These are phyloP conservation scores for Boleophthalmus pectinirostris DNA, from an alignment of 2,113 vertebrate genomes.

Conservation along the genomic window DNA sequence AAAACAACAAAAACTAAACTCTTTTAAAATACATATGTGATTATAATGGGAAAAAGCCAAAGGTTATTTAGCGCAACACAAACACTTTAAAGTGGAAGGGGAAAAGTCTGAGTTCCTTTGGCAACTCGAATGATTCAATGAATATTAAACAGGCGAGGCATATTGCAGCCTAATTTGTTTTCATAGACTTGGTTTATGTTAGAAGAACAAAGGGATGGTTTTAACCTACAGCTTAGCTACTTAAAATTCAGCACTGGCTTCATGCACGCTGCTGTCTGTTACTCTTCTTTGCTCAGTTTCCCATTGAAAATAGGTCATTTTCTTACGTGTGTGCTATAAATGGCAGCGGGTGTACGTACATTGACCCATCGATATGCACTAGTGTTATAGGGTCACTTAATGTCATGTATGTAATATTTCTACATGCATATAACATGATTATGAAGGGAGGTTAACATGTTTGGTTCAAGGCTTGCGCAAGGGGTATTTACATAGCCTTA, in stretches of 20 bases:
- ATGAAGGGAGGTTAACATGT: slow-evolving; percentile 12
- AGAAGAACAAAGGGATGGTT: slow-evolving; percentile 31
- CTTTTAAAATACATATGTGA: neutral
- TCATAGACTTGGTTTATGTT: slow-evolving; percentile 47
- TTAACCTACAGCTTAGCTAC: slow-evolving; percentile 34
- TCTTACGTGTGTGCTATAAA: slow-evolving; percentile 48
- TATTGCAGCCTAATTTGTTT: slow-evolving; percentile 48
- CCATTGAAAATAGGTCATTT: slow-evolving; percentile 56
- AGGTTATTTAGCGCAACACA: slow-evolving; percentile 57
- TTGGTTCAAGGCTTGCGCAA: neutral
- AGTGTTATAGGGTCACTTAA: slow-evolving; percentile 44
- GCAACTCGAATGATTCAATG: slow-evolving; percentile 49
- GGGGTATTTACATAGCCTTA: neutral
- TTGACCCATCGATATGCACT: slow-evolving; percentile 40
- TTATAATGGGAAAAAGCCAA: slow-evolving; percentile 30
- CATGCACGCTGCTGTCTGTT: slow-evolving; percentile 25
- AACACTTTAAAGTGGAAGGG: slow-evolving; percentile 43
- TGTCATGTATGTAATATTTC: slow-evolving; percentile 29
- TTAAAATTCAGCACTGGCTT: slow-evolving; percentile 31
- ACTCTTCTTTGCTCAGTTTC: slow-evolving; percentile 40
- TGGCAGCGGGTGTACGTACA: slow-evolving; percentile 41
- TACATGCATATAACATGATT: slow-evolving; percentile 16
- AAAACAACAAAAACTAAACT: slow-evolving; percentile 13
- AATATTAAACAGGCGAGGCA: slow-evolving; percentile 43
- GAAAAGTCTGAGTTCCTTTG: slow-evolving; percentile 55